phyloP scores from a whole-genome alignment of 2,113 vertebrate genomes.

The Aptenodytes patagonicus region DNA sequence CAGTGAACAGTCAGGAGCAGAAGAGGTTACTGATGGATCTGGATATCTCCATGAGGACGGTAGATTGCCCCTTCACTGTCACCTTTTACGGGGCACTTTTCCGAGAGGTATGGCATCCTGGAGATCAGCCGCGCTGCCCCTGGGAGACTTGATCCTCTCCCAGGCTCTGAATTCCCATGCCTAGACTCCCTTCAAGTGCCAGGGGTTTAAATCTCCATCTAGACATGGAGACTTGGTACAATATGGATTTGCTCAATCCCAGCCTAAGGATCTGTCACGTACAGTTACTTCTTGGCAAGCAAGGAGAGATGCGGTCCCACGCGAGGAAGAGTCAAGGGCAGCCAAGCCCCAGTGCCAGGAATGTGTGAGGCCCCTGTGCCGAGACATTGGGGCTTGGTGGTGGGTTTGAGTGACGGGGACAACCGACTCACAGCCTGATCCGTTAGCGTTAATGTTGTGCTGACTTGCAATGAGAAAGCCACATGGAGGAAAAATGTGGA shows the following conservation, averaged over 20 bases:
- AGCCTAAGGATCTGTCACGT: neutral
- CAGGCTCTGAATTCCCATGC: neutral
- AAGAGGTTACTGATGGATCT: slow-evolving; percentile 95
- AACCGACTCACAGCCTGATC: neutral
- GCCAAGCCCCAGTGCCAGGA: neutral
- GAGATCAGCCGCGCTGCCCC: neutral
- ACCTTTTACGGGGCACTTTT: slow-evolving; percentile 95
- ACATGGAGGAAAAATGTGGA: neutral
- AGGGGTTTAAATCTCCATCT: neutral
- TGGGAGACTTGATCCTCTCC: neutral
- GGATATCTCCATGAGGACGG: slow-evolving; percentile 96
- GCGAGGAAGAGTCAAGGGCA: neutral
- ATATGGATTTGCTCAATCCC: neutral
- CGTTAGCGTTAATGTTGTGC: accelerated
- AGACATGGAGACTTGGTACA: neutral
- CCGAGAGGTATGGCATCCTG: slow-evolving; percentile 83
- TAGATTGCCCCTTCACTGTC: slow-evolving; percentile 94
- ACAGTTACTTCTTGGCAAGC: neutral
- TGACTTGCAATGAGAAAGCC: neutral
- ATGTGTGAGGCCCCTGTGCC: neutral
- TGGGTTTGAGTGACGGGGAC: neutral
- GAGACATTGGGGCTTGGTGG: neutral
- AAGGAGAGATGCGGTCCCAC: accelerated
- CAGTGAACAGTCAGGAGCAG: slow-evolving; percentile 96
- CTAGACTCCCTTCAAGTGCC: neutral